Evolutionary conservation across 1,140 invertebrate genomes (phyloP).

Genomic region (Linepithema humile): DNA sequence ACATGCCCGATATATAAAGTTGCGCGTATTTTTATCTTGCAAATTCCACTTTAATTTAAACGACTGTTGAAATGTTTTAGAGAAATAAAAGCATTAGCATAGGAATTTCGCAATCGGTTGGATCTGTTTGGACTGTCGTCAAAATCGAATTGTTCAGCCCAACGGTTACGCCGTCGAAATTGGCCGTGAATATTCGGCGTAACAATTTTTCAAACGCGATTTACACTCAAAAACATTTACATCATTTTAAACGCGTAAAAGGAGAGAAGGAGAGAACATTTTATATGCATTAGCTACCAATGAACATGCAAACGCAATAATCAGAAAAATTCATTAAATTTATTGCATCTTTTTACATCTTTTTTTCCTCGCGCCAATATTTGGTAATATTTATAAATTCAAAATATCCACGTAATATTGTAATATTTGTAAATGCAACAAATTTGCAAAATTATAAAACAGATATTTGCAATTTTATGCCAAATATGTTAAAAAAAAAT

Average conservation of each 20-base stretch:
- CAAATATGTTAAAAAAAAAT: conserved; percentile 15
- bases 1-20: neutral
- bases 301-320: neutral
- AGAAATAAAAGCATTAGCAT: conserved; percentile 26
- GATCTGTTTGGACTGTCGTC: conserved; percentile 16
- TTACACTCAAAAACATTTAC: conserved; percentile 48
- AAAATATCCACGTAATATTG: neutral
- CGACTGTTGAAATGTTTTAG: neutral
- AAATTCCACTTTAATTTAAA: conserved; percentile 12
- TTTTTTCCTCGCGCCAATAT: neutral
- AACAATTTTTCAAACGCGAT: conserved; percentile 51
- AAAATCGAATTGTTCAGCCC: conserved; percentile 55
- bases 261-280: no score
- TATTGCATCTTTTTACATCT: neutral
- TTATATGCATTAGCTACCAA: neutral
- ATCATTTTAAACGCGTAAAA: neutral
- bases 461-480: neutral
- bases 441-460: no score
- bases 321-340: conserved; percentile 7
- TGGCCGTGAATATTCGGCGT: conserved; percentile 52
- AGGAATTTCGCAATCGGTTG: conserved; percentile 57
- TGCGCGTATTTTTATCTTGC: neutral
- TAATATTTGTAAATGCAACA: no score
- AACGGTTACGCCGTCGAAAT: conserved; percentile 40
- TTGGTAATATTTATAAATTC: neutral